Conservation (phyloP, 23 tunicate genomes). For the Botrylloides violaceus region DNA sequence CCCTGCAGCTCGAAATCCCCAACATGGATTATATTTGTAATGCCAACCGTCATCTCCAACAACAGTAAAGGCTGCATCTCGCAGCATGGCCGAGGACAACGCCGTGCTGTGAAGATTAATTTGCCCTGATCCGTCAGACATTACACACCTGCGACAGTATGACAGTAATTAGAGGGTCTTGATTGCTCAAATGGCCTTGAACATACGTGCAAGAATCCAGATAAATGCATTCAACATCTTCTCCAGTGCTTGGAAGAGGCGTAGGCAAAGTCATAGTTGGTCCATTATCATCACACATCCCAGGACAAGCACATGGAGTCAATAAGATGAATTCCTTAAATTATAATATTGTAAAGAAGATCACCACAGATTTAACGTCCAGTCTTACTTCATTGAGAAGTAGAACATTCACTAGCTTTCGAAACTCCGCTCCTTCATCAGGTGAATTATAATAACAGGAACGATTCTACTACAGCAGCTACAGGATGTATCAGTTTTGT, state of each 20-base stretch:
- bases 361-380: too few species aligned
- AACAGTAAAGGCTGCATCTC: conserved; percentile 14
- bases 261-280: conserved; percentile 17
- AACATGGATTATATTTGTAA: conserved; percentile 71
- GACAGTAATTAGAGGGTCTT: too few species aligned
- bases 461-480: too few species aligned
- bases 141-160: conserved; percentile 48
- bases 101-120: conserved; percentile 33
- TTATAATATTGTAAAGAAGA: too few species aligned
- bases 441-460: too few species aligned
- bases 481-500: too few species aligned
- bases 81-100: too few species aligned
- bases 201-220: conserved; percentile 26
- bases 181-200: too few species aligned
- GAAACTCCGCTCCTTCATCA: too few species aligned
- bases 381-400: too few species aligned
- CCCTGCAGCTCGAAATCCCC: conserved; percentile 23
- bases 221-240: neutral
- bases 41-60: conserved; percentile 19
- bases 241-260: conserved; percentile 18
- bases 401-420: too few species aligned
- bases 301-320: conserved; percentile 89
- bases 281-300: conserved; percentile 67
- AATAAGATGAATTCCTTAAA: conserved; percentile 62
- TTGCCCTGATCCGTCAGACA: conserved; percentile 60